These are phyloP conservation scores for Allolobophora icterica DNA, from an alignment of 2,888 invertebrate species.

Conservation along the genomic window DNA sequence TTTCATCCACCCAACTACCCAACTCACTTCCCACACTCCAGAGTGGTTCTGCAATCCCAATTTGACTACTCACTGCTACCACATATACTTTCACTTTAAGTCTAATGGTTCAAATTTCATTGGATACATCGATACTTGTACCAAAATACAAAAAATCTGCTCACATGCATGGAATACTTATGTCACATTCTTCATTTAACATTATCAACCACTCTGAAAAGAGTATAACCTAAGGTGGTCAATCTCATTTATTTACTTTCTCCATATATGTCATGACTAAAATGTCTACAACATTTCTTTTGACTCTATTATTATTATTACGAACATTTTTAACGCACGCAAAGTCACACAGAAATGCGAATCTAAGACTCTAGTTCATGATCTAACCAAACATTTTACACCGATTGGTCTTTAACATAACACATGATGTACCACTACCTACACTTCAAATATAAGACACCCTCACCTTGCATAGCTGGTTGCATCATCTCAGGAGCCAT, in stretches of 20 bases:
- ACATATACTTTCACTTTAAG: background rate
- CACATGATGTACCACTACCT: background rate
- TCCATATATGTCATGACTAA: too few relatives aligned
- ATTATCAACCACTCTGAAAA: background rate
- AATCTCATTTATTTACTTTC: background rate
- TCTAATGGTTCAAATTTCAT: background rate
- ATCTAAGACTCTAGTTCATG: too few relatives aligned
- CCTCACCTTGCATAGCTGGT: background rate
- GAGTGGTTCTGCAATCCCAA: too few relatives aligned
- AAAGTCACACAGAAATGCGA: too few relatives aligned
- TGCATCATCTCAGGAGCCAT: conserved; percentile 32
- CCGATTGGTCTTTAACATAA: background rate
- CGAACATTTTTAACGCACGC: too few relatives aligned
- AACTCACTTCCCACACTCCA: background rate
- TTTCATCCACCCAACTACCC: background rate
- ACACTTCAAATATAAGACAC: background rate
- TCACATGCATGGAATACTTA: background rate
- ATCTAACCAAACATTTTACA: background rate
- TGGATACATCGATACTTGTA: background rate
- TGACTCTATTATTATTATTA: too few relatives aligned
- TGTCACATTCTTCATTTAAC: background rate
- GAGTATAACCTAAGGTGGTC: background rate
- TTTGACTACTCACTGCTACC: too few relatives aligned
- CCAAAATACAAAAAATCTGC: too few relatives aligned
- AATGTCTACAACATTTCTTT: too few relatives aligned